Evolutionary conservation across 1,140 invertebrate genomes (phyloP), one percentile per base, ranked within the genome.

Genomic region (Bacillus rossius): DNA sequence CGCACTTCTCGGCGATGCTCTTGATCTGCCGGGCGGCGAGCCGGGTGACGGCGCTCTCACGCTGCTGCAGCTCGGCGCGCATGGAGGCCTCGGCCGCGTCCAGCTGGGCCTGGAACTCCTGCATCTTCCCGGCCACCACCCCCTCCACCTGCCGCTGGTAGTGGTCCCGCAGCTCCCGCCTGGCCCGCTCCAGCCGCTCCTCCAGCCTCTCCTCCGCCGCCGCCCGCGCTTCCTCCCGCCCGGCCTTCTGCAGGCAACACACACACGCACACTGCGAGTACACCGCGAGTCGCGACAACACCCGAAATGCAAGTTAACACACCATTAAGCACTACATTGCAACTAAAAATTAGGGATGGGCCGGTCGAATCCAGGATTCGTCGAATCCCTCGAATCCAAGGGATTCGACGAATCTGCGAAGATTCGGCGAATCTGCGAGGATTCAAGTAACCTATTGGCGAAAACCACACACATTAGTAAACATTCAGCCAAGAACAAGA

Each of bases 91-190:
- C 83, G 4, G 82, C 83, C 19, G 77, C 68, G 60, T 91, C 87
- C 13, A 91, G 74, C 70, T 91, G 87, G 5, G 67, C 71, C 68
- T 91, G 88, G 67, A 91, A 91, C 70, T 92, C 88, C 63, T 83
- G 80, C 50, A 90, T 69, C 70, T 92, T 92, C 16, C 79, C 78
- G 57, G 83, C 77, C 2, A 92, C 87, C 2, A 89, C 84, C 42
- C 83, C 78, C 56, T 92, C 88, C 25, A 92, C 74, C 73, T 92
- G 88, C 56, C 84, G 84, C 67, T 92, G 89, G 66, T 91, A 92
- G 64, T 87, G 82, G 19, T 80, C 77, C 65, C 86, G 83, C 8
- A 90, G 70, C 58, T 89, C 85, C 8, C 75, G 72, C 63, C 84
- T 84, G 53, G 83, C 82, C 7, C 80, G 72, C 45, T 90, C 86